Evolutionary conservation across 2,888 invertebrate species (phyloP).

Genomic region (Cerastis leucographa): DNA sequence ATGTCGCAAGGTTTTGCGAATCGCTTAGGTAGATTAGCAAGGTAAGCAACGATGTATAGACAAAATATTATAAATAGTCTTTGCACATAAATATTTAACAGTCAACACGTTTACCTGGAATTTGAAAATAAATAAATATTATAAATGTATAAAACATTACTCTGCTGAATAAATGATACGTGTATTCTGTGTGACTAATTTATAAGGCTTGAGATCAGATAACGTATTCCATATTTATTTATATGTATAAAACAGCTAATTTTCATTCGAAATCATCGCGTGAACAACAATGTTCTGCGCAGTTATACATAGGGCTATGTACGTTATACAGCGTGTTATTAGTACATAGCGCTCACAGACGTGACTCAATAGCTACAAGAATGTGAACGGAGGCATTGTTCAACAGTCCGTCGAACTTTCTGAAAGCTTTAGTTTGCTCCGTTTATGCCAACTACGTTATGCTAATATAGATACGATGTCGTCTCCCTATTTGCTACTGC

Average conservation of each 20-base stretch:
- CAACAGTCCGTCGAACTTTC: constrained; percentile 82
- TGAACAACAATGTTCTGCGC: constrained; percentile 59
- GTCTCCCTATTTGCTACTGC: constrained; percentile 77
- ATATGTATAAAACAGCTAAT: constrained; percentile 45
- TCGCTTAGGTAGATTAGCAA: not conserved
- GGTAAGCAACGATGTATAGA: constrained; percentile 8
- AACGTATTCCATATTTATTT: constrained; percentile 52
- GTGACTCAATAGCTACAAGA: constrained; percentile 79
- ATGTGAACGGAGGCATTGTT: constrained; percentile 81
- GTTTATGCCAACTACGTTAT: constrained; percentile 80
- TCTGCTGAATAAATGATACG: constrained; percentile 52
- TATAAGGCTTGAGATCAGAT: constrained; percentile 46
- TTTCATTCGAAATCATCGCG: constrained; percentile 51
- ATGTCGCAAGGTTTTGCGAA: constrained; percentile 2
- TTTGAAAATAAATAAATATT: constrained; percentile 54
- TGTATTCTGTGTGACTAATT: constrained; percentile 50
- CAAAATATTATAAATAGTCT: constrained; percentile 15
- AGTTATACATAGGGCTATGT: constrained; percentile 52
- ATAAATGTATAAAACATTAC: constrained; percentile 41
- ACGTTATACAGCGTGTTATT: constrained; percentile 67
- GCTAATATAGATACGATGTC: constrained; percentile 83
- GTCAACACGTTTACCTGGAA: constrained; percentile 55
- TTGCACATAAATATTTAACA: constrained; percentile 54
- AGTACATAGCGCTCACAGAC: constrained; percentile 72
- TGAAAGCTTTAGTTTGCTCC: constrained; percentile 76